These are phyloP conservation scores for Mercenaria mercenaria DNA, from an alignment of 1,140 invertebrate genomes.

Conservation along the genomic window DNA sequence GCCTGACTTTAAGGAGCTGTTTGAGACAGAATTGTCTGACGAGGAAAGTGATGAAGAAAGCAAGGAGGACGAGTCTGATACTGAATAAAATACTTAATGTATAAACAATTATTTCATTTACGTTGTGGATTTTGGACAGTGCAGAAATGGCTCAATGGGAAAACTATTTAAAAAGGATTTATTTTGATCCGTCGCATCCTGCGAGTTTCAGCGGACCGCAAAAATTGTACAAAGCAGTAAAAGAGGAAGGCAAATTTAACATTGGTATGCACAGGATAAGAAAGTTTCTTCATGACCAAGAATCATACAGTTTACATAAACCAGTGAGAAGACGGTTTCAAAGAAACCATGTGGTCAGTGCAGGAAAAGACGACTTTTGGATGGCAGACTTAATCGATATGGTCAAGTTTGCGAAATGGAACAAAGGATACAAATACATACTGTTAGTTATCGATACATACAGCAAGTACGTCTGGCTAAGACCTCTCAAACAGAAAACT, in stretches of 20 bases:
- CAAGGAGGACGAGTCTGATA: too few species aligned
- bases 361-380: too few species aligned
- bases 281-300: background rate
- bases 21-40: too few species aligned
- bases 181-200: constrained; percentile 7
- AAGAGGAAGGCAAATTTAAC: background rate
- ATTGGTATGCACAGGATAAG: background rate
- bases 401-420: background rate
- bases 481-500: background rate
- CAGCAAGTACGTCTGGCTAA: background rate
- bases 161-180: constrained; percentile 20
- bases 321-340: background rate
- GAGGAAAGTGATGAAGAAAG: background rate
- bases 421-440: constrained; percentile 30
- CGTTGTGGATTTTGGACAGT: background rate
- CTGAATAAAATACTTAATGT: too few species aligned
- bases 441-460: background rate
- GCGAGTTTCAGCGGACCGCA: background rate
- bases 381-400: constrained; percentile 38
- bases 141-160: constrained; percentile 28
- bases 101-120: constrained; percentile 42
- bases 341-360: background rate
- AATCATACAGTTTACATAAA: constrained; percentile 27
- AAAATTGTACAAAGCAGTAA: constrained; percentile 41
- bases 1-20: too few species aligned